phyloP scores from a whole-genome alignment of 2,888 invertebrate species.

The Nyleta sp. region DNA sequence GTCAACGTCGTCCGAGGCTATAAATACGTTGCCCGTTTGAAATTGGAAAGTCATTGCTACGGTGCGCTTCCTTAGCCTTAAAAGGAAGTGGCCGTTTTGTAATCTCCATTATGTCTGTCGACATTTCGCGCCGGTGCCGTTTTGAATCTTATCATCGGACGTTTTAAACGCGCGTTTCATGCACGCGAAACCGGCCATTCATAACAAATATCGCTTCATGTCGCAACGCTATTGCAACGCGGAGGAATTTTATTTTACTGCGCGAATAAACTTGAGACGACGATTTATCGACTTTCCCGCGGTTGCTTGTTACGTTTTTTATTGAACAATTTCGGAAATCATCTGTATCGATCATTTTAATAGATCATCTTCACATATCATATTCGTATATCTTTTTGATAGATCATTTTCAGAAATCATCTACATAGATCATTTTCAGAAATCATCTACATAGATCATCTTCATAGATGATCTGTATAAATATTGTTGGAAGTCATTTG shows the following conservation, averaged over 20 bases:
- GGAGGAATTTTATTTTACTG: slow-evolving; percentile 29
- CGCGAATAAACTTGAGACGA: slow-evolving; percentile 28
- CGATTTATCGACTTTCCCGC: slow-evolving; percentile 35
- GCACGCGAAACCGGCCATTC: slow-evolving; percentile 34
- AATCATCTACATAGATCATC: too few relatives aligned
- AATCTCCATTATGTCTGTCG: slow-evolving; percentile 50
- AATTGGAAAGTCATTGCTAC: slow-evolving; percentile 56
- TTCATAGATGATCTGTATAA: too few relatives aligned
- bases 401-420: neutral
- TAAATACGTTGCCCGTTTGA: slow-evolving; percentile 34
- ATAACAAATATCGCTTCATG: slow-evolving; percentile 36
- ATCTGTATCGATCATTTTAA: too few relatives aligned
- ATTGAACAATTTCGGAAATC: too few relatives aligned
- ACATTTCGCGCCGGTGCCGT: slow-evolving; percentile 31
- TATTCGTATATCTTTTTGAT: too few relatives aligned
- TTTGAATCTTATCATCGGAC: slow-evolving; percentile 39
- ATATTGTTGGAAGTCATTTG: too few relatives aligned
- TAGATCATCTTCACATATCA: too few relatives aligned
- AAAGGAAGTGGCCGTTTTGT: slow-evolving; percentile 47
- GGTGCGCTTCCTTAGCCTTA: slow-evolving; percentile 38
- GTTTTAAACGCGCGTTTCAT: slow-evolving; percentile 33
- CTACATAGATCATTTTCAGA: neutral
- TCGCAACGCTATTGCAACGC: slow-evolving; percentile 19
- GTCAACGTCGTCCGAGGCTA: slow-evolving; percentile 34
- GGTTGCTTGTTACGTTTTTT: neutral